phyloP scores from a whole-genome alignment of 1,140 invertebrate species.

The Drosophila takahashii region DNA sequence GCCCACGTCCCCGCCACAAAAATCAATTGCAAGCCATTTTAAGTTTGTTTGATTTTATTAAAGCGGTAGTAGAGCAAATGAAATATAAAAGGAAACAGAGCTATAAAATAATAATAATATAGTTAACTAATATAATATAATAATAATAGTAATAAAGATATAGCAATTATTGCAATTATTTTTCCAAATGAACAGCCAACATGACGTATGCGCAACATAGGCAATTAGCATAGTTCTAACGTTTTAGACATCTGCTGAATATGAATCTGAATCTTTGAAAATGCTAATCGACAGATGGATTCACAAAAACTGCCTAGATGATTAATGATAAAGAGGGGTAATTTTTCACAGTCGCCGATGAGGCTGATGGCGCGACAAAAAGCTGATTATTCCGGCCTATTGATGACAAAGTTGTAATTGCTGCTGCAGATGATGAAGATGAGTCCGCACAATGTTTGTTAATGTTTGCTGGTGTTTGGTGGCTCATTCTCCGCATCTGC shows the following conservation, averaged over 20 bases:
- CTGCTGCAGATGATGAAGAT: slow-evolving; percentile 58
- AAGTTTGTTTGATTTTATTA: neutral
- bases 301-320: slow-evolving; percentile 20
- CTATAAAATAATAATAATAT: neutral
- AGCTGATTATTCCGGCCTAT: slow-evolving; percentile 62
- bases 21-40: slow-evolving; percentile 3
- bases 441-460: slow-evolving; percentile 49
- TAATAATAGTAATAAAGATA: too few species aligned
- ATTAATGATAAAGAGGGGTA: slow-evolving; percentile 36
- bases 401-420: slow-evolving; percentile 66
- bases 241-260: slow-evolving; percentile 10
- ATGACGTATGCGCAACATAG: slow-evolving; percentile 32
- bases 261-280: neutral
- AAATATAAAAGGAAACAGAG: neutral
- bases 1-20: slow-evolving; percentile 12
- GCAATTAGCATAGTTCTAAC: slow-evolving; percentile 19
- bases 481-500: slow-evolving; percentile 31
- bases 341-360: slow-evolving; percentile 49
- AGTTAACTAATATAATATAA: neutral
- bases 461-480: slow-evolving; percentile 1
- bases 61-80: too few species aligned
- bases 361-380: slow-evolving; percentile 36
- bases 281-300: slow-evolving; percentile 24
- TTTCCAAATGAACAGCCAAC: neutral
- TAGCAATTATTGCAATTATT: too few species aligned